phyloP scores from a whole-genome alignment of 2,113 vertebrate species.

The Rhipidura dahli region DNA sequence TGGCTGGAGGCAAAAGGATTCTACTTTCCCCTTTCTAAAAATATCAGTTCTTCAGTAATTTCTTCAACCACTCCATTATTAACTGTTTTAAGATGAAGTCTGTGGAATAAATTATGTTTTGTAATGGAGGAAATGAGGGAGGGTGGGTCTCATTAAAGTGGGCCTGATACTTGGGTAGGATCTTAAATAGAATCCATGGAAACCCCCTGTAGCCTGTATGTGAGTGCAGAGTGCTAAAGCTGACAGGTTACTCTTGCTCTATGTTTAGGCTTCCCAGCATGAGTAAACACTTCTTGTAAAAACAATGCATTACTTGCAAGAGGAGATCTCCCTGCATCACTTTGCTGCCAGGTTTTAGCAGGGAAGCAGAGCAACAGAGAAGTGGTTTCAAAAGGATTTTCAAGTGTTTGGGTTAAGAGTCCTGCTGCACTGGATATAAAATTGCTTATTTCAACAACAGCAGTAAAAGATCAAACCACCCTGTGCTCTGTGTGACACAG shows the following conservation, averaged over 20 bases:
- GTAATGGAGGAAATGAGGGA: not conserved
- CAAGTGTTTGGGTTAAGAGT: conserved; percentile 47
- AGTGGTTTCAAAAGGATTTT: conserved; percentile 42
- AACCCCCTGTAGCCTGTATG: not conserved
- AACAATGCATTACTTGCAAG: not conserved
- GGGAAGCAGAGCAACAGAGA: not conserved
- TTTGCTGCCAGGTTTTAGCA: not conserved
- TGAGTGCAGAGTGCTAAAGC: not conserved
- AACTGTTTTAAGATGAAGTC: not conserved
- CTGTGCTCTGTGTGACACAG: not conserved
- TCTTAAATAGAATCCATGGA: not conserved
- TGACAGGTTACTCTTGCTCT: not conserved
- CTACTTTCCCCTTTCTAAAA: conserved; percentile 22
- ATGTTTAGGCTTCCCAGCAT: not conserved
- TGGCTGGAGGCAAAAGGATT: conserved; percentile 8
- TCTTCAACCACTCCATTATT: not conserved
- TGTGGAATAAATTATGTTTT: not conserved
- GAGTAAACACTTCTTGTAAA: not conserved
- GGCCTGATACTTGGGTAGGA: not conserved
- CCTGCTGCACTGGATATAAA: not conserved
- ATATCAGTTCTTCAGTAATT: conserved; percentile 15
- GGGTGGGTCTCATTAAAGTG: not conserved
- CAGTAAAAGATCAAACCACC: not conserved
- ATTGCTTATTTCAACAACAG: conserved; percentile 36
- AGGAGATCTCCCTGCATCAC: not conserved